These are phyloP conservation scores for Pristionchus fissidentatus DNA, from an alignment of 2,888 invertebrate species.

Conservation along the genomic window DNA sequence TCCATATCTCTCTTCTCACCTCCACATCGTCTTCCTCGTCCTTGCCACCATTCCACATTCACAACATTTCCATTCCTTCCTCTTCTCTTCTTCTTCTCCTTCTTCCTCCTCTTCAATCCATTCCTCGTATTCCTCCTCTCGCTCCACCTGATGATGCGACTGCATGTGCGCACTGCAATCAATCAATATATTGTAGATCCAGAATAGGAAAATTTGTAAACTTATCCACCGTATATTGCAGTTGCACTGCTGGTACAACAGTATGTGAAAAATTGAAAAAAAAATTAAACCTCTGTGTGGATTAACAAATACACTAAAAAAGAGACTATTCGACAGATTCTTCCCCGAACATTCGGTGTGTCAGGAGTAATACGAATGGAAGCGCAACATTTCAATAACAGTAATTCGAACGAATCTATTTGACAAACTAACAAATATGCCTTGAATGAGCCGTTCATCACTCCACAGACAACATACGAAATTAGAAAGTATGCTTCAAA, in stretches of 20 bases:
- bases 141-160: not conserved
- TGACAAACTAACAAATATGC: slow-evolving; percentile 22
- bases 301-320: no score
- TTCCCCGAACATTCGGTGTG: no score
- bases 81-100: slow-evolving; percentile 6
- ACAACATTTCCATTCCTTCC: slow-evolving; percentile 24
- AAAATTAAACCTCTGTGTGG: not conserved
- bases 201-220: no score
- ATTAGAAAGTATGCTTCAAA: no score
- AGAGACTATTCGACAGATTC: no score
- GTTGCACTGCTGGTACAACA: no score
- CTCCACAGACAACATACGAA: slow-evolving; percentile 18
- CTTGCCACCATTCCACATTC: not conserved
- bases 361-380: no score
- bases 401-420: no score
- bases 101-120: slow-evolving; percentile 34
- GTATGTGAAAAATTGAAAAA: not conserved
- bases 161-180: slow-evolving; percentile 13
- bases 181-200: not conserved
- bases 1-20: not conserved
- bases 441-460: not conserved
- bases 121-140: slow-evolving; percentile 22
- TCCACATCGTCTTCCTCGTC: slow-evolving; percentile 39
- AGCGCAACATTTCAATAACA: no score
- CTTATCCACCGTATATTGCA: no score